Evolutionary conservation across 2,113 vertebrate species (phyloP).

Genomic region (Psophia crepitans): DNA sequence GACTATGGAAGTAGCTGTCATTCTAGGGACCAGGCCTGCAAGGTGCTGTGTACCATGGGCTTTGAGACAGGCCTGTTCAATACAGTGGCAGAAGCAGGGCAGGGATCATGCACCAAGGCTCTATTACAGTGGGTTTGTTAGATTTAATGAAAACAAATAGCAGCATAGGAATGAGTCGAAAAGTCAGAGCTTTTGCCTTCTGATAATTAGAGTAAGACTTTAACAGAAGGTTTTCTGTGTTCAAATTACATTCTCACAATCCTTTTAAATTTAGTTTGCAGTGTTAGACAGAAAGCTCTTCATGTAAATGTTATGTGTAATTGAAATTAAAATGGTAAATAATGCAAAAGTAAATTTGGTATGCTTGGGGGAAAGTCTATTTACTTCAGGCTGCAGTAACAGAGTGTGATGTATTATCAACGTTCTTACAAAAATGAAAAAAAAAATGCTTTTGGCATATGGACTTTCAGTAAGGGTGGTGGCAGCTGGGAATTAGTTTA

Average conservation of each 20-base stretch:
- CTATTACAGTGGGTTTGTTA: neutral
- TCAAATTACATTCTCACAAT: neutral
- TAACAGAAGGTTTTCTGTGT: neutral
- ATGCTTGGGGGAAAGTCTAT: neutral
- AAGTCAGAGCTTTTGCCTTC: neutral
- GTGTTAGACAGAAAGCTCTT: neutral
- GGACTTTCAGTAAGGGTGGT: neutral
- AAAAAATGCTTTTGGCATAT: neutral
- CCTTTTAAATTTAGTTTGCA: neutral
- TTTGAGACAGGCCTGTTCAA: neutral
- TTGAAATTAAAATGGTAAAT: neutral
- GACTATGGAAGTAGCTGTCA: neutral
- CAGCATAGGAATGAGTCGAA: neutral
- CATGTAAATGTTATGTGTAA: neutral
- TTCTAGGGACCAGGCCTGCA: neutral
- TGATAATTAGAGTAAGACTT: neutral
- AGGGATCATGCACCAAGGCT: neutral
- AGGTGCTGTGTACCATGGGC: neutral
- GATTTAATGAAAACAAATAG: neutral
- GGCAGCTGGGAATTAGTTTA: neutral
- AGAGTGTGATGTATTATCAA: neutral
- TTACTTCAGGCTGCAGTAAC: neutral
- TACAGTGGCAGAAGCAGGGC: neutral
- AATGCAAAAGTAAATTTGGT: neutral
- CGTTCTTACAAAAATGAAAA: neutral